Evolutionary conservation across 2,888 invertebrate genomes (phyloP), one percentile per base, ranked within the genome.

Genomic region (Nezara viridula): DNA sequence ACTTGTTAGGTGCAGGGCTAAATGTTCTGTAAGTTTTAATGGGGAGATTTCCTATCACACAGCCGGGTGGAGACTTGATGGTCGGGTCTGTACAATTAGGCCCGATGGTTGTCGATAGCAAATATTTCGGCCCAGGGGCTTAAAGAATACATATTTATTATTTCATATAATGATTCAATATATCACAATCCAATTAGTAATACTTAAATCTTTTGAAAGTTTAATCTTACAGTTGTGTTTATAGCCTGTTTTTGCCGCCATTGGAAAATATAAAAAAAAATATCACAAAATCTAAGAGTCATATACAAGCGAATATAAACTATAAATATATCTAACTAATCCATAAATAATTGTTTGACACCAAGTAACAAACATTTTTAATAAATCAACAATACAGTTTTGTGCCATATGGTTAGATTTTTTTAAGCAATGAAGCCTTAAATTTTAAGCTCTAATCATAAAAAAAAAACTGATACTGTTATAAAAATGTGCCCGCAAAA

Each of bases 1-100:
- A 90, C 49, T 90, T 90, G 52, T 52, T 60, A 9, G 90, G 90
- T 14, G 90, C 90, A 10, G 90, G 90, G 32, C 81, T 86, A 5
- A 52, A 52, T 9, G 85, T 81, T 32, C 85, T 88, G 55, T 77
- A 87, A 24, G 0, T 37, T 50, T 12, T 49, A 24, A 27, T 55
- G 0, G 9, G 0, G 7, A n/a, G 55, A 14, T 37, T 37, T 21
- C 47, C 81, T 0, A 88, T 9, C 0, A 66, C 5, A 4, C 49
- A 37, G 19, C 89, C 90, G 3, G 90, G 90, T 5, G 27, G 55
- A 27, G 90, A 49, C 14, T 32, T 47, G 32, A 90, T 77, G 0
- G 89, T 89, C 4, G 90, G 89, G 47, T 90, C 90, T 50, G 89
- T 89, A 5, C 86, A 37, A 14, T 89, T 73, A 87, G 85, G 89